Evolutionary conservation across 2,797 vertebrate species (phyloP), one percentile per base, ranked within the genome.

Genomic region (Halcyon smyrnensis): DNA sequence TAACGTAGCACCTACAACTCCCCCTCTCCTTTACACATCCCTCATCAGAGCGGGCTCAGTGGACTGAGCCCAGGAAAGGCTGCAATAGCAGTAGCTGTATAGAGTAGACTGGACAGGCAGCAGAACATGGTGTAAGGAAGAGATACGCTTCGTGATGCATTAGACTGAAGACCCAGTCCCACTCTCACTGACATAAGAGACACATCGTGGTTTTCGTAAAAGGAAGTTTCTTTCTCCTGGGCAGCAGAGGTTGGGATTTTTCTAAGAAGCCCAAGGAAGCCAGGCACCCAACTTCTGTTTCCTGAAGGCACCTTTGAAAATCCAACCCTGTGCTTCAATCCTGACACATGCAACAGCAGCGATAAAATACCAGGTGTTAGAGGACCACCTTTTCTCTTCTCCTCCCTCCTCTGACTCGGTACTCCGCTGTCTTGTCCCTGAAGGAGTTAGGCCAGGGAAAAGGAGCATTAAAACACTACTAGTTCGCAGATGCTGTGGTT

Each of bases 401-500:
- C 23, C 53, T 57, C 90, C 43, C 71, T 92, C 60, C 87, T 74
- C 30, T 18, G 37, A 48, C 43, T 54, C 3, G 0, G 25, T 32
- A 70, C 74, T 74, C 91, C 0, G 1, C 43, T 45, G 65, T 75
- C 87, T 87, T 39, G 16, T 81, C 67, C 67, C 56, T 92, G 32
- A 17, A 24, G 9, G 77, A 92, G 67, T 45, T 24, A 70, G 48
- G 50, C 37, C 2, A 2, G 34, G 45, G 39, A 34, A 93, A 95
- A 86, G 14, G 28, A 94, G 76, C 77, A 45, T 36, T n/a, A 73
- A 94, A 94, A 91, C 43, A 24, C 85, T 69, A 81, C 87, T n/a
- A 70, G 74, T 82, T 84, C 6, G 4, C 91, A 96, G 84, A 94
- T 79, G 94, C 93, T 79, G 96, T 82, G 84, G 92, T 79, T 93